Percentiles rank a stretch among this genome's conserved stretches.
phyloP scores from a whole-genome alignment of 2,797 vertebrate species.

The Neomorphus geoffroyi region DNA sequence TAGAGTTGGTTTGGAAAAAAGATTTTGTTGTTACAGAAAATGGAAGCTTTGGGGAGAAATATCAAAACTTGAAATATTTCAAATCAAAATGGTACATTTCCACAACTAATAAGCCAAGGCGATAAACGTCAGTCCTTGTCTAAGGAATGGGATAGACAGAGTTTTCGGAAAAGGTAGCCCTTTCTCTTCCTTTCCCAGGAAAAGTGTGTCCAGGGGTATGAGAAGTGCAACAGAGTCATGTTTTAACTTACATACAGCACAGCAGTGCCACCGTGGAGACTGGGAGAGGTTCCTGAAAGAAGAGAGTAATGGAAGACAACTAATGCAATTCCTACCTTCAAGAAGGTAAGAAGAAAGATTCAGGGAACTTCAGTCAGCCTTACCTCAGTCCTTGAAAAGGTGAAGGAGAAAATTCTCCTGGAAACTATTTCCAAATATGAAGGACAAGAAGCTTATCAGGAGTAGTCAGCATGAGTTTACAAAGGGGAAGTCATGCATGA shows the following conservation, averaged over 20 bases:
- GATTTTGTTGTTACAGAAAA: neutral
- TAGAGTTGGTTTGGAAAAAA: neutral
- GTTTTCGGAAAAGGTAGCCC: neutral
- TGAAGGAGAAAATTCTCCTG: neutral
- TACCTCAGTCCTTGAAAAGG: neutral
- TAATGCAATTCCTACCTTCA: neutral
- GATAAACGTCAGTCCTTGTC: neutral
- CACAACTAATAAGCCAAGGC: neutral
- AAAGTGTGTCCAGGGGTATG: neutral
- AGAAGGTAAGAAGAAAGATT: neutral
- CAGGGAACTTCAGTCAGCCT: neutral
- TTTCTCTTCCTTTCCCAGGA: neutral
- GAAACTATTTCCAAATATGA: neutral
- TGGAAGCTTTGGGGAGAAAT: neutral
- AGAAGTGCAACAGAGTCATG: neutral
- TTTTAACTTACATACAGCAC: neutral
- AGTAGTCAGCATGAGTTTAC: neutral
- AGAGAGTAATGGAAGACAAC: neutral
- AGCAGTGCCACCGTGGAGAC: accelerated
- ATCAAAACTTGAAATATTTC: neutral
- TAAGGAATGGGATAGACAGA: neutral
- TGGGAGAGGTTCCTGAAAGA: neutral
- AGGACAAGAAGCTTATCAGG: neutral
- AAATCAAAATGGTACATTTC: neutral
- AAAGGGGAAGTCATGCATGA: neutral